Conservation (phyloP, 2,888 invertebrate genomes). For the Parnassius apollo region DNA sequence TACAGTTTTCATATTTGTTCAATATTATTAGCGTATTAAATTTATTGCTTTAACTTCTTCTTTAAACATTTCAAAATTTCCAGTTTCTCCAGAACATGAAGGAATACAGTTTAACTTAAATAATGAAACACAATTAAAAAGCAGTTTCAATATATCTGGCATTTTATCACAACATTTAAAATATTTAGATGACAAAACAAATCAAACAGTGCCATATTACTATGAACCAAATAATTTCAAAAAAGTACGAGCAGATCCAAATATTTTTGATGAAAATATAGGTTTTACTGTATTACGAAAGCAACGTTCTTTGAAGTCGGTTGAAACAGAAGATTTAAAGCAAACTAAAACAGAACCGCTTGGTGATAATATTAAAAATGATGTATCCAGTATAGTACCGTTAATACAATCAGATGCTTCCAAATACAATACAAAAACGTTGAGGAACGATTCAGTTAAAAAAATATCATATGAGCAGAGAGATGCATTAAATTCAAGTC, state of each 20-base stretch:
- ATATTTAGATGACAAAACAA: constrained; percentile 1
- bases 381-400: background rate
- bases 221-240: background rate
- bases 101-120: background rate
- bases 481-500: background rate
- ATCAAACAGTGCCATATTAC: background rate
- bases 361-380: background rate
- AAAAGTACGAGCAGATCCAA: background rate
- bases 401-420: background rate
- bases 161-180: background rate
- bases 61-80: background rate
- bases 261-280: background rate
- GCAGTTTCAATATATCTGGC: background rate
- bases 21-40: no score
- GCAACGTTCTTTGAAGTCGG: constrained; percentile 7
- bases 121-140: background rate
- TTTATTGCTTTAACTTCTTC: no score
- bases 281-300: background rate
- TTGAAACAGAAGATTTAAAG: constrained; percentile 6
- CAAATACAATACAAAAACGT: background rate
- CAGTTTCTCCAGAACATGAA: constrained; percentile 10
- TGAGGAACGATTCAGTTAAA: background rate
- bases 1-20: no score
- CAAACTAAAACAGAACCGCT: background rate
- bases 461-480: constrained; percentile 4